A percentile compares a stretch with the other conserved stretches of the same genome.
Conservation (phyloP, 2,797 vertebrate genomes). For the Hoplostethus atlanticus region DNA sequence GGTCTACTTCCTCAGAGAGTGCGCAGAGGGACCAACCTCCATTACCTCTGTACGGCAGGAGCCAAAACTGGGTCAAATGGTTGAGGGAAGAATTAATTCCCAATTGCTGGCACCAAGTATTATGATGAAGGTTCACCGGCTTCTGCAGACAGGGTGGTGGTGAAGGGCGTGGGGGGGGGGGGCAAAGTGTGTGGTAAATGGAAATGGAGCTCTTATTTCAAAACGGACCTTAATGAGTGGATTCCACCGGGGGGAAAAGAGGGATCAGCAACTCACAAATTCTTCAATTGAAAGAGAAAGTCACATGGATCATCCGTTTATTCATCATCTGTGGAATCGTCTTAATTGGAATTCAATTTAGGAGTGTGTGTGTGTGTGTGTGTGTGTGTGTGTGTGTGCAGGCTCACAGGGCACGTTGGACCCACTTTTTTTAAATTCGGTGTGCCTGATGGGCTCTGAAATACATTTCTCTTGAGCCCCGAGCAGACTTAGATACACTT, state of each 20-base stretch:
- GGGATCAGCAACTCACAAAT: constrained; percentile 64
- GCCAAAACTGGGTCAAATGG: constrained; percentile 71
- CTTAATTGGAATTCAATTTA: constrained; percentile 85
- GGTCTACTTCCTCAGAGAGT: constrained; percentile 21
- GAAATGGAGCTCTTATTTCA: constrained; percentile 59
- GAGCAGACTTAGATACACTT: constrained; percentile 87
- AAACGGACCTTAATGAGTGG: constrained; percentile 68
- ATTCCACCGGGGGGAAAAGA: constrained; percentile 55
- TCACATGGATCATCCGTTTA: constrained; percentile 72
- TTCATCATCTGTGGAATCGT: constrained; percentile 67
- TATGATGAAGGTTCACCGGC: constrained; percentile 79
- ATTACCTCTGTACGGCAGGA: constrained; percentile 58
- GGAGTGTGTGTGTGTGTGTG: constrained; percentile 25
- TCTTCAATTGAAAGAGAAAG: constrained; percentile 74
- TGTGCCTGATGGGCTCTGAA: constrained; percentile 76
- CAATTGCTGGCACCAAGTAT: constrained; percentile 73
- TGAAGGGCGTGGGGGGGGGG: constrained; percentile 16
- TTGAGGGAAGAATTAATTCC: constrained; percentile 85
- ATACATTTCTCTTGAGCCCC: constrained; percentile 80
- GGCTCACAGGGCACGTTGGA: constrained; percentile 48
- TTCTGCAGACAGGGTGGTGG: constrained; percentile 63
- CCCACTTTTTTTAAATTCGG: constrained; percentile 66
- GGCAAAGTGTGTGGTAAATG: constrained; percentile 34
- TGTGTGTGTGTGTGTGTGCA: constrained; percentile 19
- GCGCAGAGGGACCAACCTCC: constrained; percentile 54